Base-by-base conservation (phyloP, 2,797 vertebrate species). In the Forpus xanthops region DNA sequence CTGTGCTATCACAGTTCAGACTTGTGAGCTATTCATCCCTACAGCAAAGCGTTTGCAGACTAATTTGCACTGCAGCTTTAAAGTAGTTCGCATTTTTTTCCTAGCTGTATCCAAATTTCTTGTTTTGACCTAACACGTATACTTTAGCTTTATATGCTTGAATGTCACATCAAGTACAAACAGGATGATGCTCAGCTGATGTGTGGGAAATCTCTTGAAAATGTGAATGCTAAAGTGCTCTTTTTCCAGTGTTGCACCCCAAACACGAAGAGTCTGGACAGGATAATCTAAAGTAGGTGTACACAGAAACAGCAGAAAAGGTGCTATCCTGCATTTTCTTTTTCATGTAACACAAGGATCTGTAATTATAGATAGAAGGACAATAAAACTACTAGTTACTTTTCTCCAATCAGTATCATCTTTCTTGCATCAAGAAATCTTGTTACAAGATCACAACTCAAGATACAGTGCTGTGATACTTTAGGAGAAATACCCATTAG, bases 81-180 rank as follows among this genome's bases (percentile, higher is more conserved):
- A 61, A 53, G 17, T 18, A 33, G 33, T 66, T 88, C 27, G 64
- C 8, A 24, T 50, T 62, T 67, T 27, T 33, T 66, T 35, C 35
- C n/a, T 52, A 50, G 13, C 9, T 47, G 30, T 58, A 25, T 3
- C 12, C 41, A 64, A 49, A 53, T 62, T 45, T 64, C 35, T 35
- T 45, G 31, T n/a, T 81, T 75, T 50, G 45, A 68, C 23, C 14
- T 41, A 55, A 47, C 0, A 0, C n/a, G n/a, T 4, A 5, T 16
- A 55, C 79, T 65, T 56, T 5, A 79, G 66, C 39, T 80, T 77
- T 55, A 30, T 4, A 5, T 31, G 49, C 67, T 55, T 17, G 47
- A 67, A 74, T 49, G n/a, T 55, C 24, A 2, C 17, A 70, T 37
- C 28, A 67, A n/a, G 39, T 64, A 30, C 24, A 56, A 85, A 61